A percentile compares a stretch with the other conserved stretches of the same genome.
Evolutionary conservation across 2,113 vertebrate species (phyloP).

Genomic region (Cryptotis parvus): DNA sequence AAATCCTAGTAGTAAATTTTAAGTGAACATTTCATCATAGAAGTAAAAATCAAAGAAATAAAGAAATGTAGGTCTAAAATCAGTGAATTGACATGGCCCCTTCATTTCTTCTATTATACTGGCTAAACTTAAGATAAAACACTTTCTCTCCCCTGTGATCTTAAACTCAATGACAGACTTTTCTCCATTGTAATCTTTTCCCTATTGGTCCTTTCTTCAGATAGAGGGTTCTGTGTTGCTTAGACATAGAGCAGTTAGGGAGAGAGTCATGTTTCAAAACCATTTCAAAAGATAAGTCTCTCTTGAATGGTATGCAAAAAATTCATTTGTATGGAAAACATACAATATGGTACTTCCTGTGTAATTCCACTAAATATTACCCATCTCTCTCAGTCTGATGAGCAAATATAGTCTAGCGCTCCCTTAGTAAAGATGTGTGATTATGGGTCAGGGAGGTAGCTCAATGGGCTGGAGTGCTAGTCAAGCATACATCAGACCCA

Average conservation of each 20-base stretch:
- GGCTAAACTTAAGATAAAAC: neutral
- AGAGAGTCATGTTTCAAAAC: neutral
- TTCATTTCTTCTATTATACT: neutral
- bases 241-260: neutral
- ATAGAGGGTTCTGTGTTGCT: neutral
- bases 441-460: neutral
- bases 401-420: neutral
- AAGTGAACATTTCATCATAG: neutral
- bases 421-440: neutral
- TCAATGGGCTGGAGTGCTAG: too few relatives aligned
- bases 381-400: neutral
- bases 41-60: conserved; percentile 34
- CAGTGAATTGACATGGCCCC: neutral
- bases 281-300: neutral
- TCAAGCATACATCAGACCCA: too few relatives aligned
- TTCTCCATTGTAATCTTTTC: neutral
- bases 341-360: neutral
- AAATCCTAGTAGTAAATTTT: conserved; percentile 43
- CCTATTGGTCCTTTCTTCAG: neutral
- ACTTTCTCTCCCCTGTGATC: neutral
- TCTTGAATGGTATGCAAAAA: neutral
- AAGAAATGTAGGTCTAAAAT: neutral
- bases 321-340: neutral
- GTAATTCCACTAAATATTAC: neutral
- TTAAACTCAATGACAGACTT: neutral